Conservation (phyloP, 1,140 invertebrate genomes). For the Wasmannia auropunctata region DNA sequence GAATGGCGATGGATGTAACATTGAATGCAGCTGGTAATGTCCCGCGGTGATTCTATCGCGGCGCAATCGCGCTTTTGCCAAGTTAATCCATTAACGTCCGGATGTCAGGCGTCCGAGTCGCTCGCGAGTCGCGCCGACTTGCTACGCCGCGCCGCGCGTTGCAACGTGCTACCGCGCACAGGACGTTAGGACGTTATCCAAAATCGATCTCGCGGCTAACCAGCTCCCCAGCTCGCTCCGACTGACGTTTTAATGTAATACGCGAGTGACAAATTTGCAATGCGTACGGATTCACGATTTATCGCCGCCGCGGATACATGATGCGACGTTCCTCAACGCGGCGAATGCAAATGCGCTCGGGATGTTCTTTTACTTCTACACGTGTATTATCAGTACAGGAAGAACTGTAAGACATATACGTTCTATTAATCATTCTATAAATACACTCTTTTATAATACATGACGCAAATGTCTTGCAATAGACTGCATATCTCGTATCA, state of each 20-base stretch:
- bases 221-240: slow-evolving; percentile 33
- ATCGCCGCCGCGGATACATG: slow-evolving; percentile 1
- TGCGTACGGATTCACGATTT: slow-evolving; percentile 40
- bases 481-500: neutral
- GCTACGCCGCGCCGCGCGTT: too few species aligned
- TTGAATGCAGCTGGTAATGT: slow-evolving; percentile 43
- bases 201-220: slow-evolving; percentile 54
- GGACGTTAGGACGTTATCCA: slow-evolving; percentile 54
- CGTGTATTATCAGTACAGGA: neutral
- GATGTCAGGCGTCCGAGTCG: slow-evolving; percentile 37
- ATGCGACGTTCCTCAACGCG: neutral
- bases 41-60: slow-evolving; percentile 47
- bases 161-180: neutral
- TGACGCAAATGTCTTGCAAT: neutral
- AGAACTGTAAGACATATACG: neutral
- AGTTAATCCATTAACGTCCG: slow-evolving; percentile 60
- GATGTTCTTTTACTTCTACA: neutral
- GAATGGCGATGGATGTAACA: slow-evolving; percentile 56
- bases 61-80: slow-evolving; percentile 50
- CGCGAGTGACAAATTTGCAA: slow-evolving; percentile 45
- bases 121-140: neutral
- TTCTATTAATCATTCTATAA: neutral
- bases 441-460: slow-evolving; percentile 11
- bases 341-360: neutral
- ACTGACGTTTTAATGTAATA: slow-evolving; percentile 56